Evolutionary conservation across 1,140 invertebrate species (phyloP).

Genomic region (Whitmania pigra): DNA sequence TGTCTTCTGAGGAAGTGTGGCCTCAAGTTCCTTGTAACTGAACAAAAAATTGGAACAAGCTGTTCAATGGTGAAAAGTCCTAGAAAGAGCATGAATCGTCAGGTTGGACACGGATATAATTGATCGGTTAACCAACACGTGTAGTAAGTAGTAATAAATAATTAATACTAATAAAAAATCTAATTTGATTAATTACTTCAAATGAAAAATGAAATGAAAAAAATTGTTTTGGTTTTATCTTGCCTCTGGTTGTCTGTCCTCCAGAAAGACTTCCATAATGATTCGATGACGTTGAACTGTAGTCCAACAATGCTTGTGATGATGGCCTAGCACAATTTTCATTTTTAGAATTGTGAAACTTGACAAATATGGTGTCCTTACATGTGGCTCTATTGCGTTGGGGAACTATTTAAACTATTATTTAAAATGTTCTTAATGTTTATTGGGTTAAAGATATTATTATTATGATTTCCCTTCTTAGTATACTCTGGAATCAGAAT

Average conservation of each 20-base stretch:
- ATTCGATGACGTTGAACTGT: constrained; percentile 75
- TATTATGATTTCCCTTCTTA: no score
- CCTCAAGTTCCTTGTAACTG: constrained; percentile 33
- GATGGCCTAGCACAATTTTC: constrained; percentile 51
- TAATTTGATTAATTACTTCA: not conserved
- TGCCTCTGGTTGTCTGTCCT: constrained; percentile 42
- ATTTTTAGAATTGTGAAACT: no score
- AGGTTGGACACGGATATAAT: not conserved
- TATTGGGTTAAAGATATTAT: no score
- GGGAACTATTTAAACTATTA: no score
- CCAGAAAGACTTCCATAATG: constrained; percentile 84
- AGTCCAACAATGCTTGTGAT: constrained; percentile 81
- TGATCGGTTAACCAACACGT: no score
- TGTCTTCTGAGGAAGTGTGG: constrained; percentile 42
- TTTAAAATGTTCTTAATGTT: no score
- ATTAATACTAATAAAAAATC: not conserved
- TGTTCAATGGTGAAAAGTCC: not conserved
- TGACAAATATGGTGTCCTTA: no score
- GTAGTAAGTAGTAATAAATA: not conserved
- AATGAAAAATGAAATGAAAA: not conserved
- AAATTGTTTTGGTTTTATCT: not conserved
- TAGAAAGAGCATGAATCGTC: not conserved
- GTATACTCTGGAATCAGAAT: not conserved
- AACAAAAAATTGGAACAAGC: not conserved
- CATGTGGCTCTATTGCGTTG: no score